A percentile compares a stretch with the other conserved stretches of the same genome.
Conservation (phyloP, 2,113 vertebrate species). For the Blennius ocellaris region DNA sequence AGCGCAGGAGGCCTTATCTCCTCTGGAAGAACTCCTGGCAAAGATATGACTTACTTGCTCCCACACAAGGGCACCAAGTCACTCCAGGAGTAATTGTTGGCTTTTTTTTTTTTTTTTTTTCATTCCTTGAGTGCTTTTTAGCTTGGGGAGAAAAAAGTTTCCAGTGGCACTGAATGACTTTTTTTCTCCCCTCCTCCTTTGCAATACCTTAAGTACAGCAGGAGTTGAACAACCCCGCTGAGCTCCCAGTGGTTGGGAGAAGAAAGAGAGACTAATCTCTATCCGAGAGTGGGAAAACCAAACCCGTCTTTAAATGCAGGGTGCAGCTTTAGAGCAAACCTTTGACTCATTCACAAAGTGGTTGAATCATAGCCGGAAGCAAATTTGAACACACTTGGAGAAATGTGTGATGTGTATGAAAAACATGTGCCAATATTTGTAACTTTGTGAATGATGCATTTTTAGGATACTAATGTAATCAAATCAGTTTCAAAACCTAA, state of each 20-base stretch:
- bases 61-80: constrained; percentile 39
- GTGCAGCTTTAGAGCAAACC: not conserved
- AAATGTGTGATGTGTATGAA: not conserved
- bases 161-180: constrained; percentile 5
- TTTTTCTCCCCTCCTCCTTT: constrained; percentile 4
- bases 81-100: constrained; percentile 27
- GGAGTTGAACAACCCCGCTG: not conserved
- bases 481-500: no score
- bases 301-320: not conserved
- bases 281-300: not conserved
- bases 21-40: constrained; percentile 42
- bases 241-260: constrained; percentile 33
- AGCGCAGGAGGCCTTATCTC: constrained; percentile 56
- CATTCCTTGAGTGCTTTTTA: constrained; percentile 28
- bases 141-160: constrained; percentile 4
- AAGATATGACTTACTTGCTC: constrained; percentile 50
- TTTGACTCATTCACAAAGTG: not conserved
- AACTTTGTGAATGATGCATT: not conserved
- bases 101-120: not conserved
- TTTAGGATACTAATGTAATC: no score
- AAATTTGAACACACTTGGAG: not conserved
- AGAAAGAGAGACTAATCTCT: constrained; percentile 16
- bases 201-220: constrained; percentile 9
- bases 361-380: constrained; percentile 11
- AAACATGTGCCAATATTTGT: not conserved